Evolutionary conservation across 2,113 vertebrate genomes (phyloP).

Genomic region (Proterorhinus semilunaris): DNA sequence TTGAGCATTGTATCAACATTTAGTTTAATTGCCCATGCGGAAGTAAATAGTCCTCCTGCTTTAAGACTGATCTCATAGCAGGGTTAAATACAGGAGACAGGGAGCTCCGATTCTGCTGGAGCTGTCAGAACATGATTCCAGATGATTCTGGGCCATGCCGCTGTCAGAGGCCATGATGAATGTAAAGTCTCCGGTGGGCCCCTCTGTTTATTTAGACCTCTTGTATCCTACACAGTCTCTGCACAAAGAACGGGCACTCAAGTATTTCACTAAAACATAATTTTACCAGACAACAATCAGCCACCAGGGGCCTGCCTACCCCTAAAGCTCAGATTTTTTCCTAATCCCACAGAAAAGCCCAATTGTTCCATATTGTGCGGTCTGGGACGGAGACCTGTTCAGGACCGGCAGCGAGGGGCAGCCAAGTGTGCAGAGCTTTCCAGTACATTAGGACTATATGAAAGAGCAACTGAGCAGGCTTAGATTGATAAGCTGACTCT

Average conservation of each 20-base stretch:
- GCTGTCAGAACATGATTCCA: constrained; percentile 65
- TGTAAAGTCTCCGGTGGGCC: constrained; percentile 78
- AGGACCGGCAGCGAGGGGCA: constrained; percentile 76
- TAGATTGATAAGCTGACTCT: constrained; percentile 77
- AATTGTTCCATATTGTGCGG: constrained; percentile 68
- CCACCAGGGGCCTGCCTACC: constrained; percentile 79
- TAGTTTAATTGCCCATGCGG: background rate
- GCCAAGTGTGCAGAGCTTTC: constrained; percentile 83
- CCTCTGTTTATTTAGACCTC: constrained; percentile 84
- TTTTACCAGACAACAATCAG: constrained; percentile 83
- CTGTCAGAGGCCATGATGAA: constrained; percentile 84
- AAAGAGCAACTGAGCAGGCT: constrained; percentile 77
- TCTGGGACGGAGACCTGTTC: constrained; percentile 64
- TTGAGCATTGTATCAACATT: no score
- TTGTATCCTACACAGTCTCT: constrained; percentile 82
- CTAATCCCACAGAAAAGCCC: constrained; percentile 64
- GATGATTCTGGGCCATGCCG: constrained; percentile 68
- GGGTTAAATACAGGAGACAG: constrained; percentile 19
- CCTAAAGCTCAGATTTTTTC: constrained; percentile 21
- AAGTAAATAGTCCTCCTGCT: constrained; percentile 18
- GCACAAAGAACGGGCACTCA: constrained; percentile 81
- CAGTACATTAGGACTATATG: constrained; percentile 90
- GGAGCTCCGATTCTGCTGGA: constrained; percentile 30
- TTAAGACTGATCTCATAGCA: constrained; percentile 22
- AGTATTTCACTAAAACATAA: constrained; percentile 85